These are phyloP conservation scores for Sinosuthora webbiana DNA, from an alignment of 2,113 vertebrate species.

Conservation along the genomic window DNA sequence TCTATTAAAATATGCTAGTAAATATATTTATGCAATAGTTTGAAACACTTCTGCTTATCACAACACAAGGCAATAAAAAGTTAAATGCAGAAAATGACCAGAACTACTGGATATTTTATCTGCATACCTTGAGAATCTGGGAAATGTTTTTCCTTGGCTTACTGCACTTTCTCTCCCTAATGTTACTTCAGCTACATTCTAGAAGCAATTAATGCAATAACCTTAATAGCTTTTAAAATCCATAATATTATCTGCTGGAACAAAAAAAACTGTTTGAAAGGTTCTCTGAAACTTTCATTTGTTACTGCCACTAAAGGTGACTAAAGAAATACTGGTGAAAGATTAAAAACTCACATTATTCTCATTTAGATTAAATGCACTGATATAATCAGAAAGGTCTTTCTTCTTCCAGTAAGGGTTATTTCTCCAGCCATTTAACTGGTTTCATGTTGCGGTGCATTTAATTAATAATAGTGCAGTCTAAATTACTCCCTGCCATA, in stretches of 20 bases:
- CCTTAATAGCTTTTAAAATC: not conserved
- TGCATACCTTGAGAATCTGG: not conserved
- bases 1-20: not conserved
- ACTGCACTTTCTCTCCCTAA: not conserved
- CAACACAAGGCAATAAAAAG: not conserved
- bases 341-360: not conserved
- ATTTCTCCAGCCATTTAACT: not conserved
- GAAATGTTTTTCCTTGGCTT: not conserved
- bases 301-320: not conserved
- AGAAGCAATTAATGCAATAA: not conserved
- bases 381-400: not conserved
- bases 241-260: not conserved
- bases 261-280: not conserved
- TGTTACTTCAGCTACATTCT: not conserved
- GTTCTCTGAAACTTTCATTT: not conserved
- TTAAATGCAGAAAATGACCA: not conserved
- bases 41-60: not conserved
- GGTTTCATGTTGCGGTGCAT: no score
- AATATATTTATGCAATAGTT: not conserved
- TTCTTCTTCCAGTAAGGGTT: not conserved
- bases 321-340: not conserved
- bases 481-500: no score
- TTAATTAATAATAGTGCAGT: no score
- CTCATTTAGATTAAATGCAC: not conserved
- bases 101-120: not conserved